Evolutionary conservation across 2,797 vertebrate genomes (phyloP).

Genomic region (Gymnodraco acuticeps): DNA sequence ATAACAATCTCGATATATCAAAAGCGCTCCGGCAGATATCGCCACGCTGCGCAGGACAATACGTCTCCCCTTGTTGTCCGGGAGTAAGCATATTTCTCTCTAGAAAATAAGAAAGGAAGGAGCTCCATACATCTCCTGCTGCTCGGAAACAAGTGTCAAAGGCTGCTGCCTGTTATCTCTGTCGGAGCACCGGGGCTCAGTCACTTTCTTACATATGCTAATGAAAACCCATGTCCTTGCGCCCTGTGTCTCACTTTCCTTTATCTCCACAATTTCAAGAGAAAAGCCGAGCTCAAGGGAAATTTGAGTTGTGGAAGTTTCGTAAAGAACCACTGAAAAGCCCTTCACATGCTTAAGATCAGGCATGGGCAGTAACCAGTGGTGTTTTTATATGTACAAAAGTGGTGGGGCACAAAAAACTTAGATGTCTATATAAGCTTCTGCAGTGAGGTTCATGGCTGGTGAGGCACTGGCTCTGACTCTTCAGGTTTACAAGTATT

Average conservation of each 20-base stretch:
- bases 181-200: slow-evolving; percentile 7
- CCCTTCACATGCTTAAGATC: not conserved
- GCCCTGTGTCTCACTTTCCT: slow-evolving; percentile 11
- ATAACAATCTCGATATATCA: slow-evolving; percentile 84
- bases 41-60: slow-evolving; percentile 71
- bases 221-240: slow-evolving; percentile 35
- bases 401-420: no score
- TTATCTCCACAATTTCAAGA: slow-evolving; percentile 22
- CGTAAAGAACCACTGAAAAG: slow-evolving; percentile 1
- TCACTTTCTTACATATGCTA: slow-evolving; percentile 54
- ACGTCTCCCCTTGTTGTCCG: slow-evolving; percentile 79
- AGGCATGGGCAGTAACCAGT: no score
- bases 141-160: slow-evolving; percentile 40
- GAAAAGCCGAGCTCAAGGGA: not conserved
- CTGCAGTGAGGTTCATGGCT: no score
- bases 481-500: no score
- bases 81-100: slow-evolving; percentile 46
- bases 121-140: slow-evolving; percentile 11
- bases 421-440: no score
- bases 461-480: no score
- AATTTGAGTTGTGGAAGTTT: slow-evolving; percentile 25
- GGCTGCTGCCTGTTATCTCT: slow-evolving; percentile 44
- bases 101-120: slow-evolving; percentile 37
- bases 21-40: slow-evolving; percentile 67
- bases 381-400: no score